Evolutionary conservation across 2,113 vertebrate genomes (phyloP).

Genomic region (Felis chaus): DNA sequence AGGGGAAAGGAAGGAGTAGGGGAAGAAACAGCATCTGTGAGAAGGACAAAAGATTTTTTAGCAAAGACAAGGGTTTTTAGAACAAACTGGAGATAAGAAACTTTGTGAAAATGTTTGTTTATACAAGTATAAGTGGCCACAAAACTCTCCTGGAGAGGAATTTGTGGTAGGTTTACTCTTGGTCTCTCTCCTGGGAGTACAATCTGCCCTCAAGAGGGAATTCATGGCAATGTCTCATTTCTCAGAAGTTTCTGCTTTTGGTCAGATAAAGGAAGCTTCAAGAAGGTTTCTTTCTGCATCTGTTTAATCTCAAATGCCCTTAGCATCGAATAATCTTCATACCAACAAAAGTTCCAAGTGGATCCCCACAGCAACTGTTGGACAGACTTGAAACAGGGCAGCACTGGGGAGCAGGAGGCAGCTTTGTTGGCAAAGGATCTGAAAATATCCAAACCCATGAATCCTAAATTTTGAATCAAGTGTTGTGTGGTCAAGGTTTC

Average conservation of each 20-base stretch:
- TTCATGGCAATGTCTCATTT: not conserved
- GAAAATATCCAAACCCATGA: not conserved
- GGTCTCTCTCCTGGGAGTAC: not conserved
- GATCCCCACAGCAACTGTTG: not conserved
- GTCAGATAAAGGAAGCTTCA: not conserved
- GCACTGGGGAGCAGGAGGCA: not conserved
- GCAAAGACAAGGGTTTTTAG: not conserved
- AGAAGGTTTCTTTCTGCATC: conserved; percentile 1
- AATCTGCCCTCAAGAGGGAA: not conserved
- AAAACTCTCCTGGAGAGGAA: not conserved
- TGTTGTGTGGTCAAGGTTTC: not conserved
- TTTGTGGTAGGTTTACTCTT: not conserved
- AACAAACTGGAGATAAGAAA: not conserved
- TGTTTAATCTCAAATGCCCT: not conserved
- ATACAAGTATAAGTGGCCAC: not conserved
- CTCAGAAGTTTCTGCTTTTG: not conserved
- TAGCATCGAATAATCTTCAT: not conserved
- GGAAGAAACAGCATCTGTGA: not conserved
- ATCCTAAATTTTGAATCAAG: conserved; percentile 15
- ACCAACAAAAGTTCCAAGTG: not conserved
- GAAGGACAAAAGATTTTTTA: not conserved
- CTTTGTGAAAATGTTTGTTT: not conserved
- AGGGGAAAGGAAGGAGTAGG: not conserved
- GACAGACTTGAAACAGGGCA: not conserved
- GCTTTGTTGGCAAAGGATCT: not conserved